Evolutionary conservation across 1,140 invertebrate species (phyloP).

Genomic region (Gryllus bimaculatus): DNA sequence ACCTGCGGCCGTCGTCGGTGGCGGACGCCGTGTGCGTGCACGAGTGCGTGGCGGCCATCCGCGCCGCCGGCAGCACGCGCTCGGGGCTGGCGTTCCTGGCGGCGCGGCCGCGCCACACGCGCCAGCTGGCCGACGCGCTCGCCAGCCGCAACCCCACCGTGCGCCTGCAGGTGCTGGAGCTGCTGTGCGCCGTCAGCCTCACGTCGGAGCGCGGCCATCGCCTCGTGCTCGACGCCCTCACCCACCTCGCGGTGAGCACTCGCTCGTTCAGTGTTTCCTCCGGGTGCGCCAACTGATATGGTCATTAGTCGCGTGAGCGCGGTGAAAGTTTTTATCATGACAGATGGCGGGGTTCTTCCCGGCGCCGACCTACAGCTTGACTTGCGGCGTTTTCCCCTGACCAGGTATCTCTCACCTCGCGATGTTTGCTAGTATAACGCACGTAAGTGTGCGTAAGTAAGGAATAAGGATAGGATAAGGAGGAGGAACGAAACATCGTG

Average conservation of each 20-base stretch:
- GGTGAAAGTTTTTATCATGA: too few species aligned
- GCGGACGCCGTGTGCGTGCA: conserved; percentile 37
- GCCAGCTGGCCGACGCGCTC: conserved; percentile 38
- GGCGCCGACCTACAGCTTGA: too few species aligned
- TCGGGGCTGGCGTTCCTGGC: conserved; percentile 40
- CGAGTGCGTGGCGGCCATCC: conserved; percentile 39
- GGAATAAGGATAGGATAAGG: too few species aligned
- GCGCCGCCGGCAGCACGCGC: conserved; percentile 40
- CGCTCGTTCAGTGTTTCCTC: not conserved
- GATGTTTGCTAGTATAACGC: too few species aligned
- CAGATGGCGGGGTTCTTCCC: too few species aligned
- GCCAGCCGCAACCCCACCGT: conserved; percentile 39
- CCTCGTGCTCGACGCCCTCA: conserved; percentile 37
- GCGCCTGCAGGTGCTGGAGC: conserved; percentile 45
- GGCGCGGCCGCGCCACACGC: conserved; percentile 33
- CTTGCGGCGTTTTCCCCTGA: too few species aligned
- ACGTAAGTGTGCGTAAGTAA: too few species aligned
- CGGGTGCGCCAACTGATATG: too few species aligned
- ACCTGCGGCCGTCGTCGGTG: conserved; percentile 31
- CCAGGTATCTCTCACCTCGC: too few species aligned
- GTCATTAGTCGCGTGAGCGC: too few species aligned
- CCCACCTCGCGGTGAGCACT: conserved; percentile 25
- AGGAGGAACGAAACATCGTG: too few species aligned
- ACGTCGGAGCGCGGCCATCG: conserved; percentile 40
- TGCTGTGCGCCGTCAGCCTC: conserved; percentile 42